Evolutionary conservation across 1,140 invertebrate genomes (phyloP), one percentile per base, ranked within the genome.

Genomic region (Diabrotica undecimpunctata): DNA sequence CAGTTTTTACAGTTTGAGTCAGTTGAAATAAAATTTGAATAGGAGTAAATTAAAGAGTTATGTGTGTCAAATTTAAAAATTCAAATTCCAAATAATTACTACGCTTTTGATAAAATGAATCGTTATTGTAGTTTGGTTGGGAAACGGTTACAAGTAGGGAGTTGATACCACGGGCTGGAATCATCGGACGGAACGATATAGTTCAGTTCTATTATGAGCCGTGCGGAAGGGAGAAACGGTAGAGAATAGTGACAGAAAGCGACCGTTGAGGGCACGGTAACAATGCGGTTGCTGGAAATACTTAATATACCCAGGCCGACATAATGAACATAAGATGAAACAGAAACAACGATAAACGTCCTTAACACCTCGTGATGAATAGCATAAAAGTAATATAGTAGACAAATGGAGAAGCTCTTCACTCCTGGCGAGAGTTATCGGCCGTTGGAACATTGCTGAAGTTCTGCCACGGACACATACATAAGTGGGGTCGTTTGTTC

Each of bases 261-360:
- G 35, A 54, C 57, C 39, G 55, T 36, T 11, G 0, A 53, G 65
- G 65, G 64, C 53, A 59, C 13, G 59, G 66, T 59, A 72, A 72
- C 72, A 72, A 70, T 74, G 72, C 66, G 72, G 72, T 72, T 65
- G 66, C 60, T 61, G 46, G 72, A 72, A 66, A 70, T 72, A 64
- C 72, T 74, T 74, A 74, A 74, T 74, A 74, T 74, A 74, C 72
- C 70, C 54, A 69, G 66, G 70, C 57, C 62, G 53, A 65, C 70
- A 68, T 74, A 74, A 74, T 74, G 70, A 74, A 74, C 70, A 60
- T 74, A 72, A 74, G 72, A 74, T 74, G 72, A 74, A 74, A 74
- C 70, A 74, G 72, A 74, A 74, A 72, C 72, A 72, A 72, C 72
- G 70, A 74, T 74, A 74, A 74, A 74, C 72, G 70, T 70, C 70